Conservation (phyloP, 1,140 invertebrate genomes). For the Pseudomyrmex concolor region DNA sequence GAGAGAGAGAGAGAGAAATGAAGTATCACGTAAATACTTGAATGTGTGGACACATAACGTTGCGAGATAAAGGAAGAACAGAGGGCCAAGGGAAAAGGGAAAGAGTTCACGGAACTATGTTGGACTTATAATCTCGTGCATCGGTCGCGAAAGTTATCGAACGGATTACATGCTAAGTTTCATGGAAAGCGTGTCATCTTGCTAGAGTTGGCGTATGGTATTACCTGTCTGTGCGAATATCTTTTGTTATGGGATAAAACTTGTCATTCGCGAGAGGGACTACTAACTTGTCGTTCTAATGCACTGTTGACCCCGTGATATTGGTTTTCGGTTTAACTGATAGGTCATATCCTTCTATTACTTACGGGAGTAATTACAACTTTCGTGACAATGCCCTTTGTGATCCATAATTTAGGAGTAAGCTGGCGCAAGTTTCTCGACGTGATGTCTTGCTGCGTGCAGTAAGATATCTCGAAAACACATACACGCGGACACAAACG, state of each 20-base stretch:
- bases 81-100: neutral
- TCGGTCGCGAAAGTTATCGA: conserved; percentile 30
- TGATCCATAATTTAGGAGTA: conserved; percentile 26
- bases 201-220: conserved; percentile 36
- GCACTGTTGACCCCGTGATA: conserved; percentile 1
- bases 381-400: conserved; percentile 3
- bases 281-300: conserved; percentile 39
- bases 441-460: neutral
- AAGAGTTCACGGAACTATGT: conserved; percentile 40
- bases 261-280: conserved; percentile 17
- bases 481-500: no score
- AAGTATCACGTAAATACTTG: conserved; percentile 50
- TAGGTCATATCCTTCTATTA: conserved; percentile 31
- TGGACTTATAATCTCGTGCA: conserved; percentile 57
- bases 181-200: conserved; percentile 55
- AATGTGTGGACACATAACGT: neutral
- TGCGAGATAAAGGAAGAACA: neutral
- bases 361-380: conserved; percentile 40
- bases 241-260: conserved; percentile 18
- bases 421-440: conserved; percentile 33
- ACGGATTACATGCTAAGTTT: conserved; percentile 65
- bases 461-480: neutral
- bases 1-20: neutral
- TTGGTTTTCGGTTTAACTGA: conserved; percentile 38
- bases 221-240: conserved; percentile 10